Evolutionary conservation across 2,888 invertebrate genomes (phyloP).

Genomic region (Macrophya alboannulata): DNA sequence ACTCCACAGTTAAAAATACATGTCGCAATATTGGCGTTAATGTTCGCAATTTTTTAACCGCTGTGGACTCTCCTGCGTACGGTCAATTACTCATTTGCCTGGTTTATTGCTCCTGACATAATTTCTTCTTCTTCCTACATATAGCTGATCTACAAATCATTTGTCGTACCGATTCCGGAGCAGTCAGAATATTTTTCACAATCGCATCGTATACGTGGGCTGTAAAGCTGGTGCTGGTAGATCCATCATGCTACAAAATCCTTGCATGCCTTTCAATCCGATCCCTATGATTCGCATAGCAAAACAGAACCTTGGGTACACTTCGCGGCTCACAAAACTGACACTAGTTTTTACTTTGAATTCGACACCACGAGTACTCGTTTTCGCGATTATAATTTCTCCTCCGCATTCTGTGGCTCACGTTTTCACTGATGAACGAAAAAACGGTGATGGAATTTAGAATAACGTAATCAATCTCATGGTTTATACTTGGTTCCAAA

Average conservation of each 20-base stretch:
- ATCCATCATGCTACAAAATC: slow-evolving; percentile 15
- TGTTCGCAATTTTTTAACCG: too few relatives aligned
- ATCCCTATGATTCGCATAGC: slow-evolving; percentile 1
- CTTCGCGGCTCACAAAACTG: not conserved
- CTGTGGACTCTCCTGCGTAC: not conserved
- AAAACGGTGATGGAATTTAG: too few relatives aligned
- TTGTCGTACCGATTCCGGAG: not conserved
- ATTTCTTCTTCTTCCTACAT: slow-evolving; percentile 1
- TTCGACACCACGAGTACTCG: too few relatives aligned
- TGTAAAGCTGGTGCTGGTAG: not conserved
- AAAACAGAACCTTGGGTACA: not conserved
- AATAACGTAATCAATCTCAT: too few relatives aligned
- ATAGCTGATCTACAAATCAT: not conserved
- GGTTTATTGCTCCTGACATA: not conserved
- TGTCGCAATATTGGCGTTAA: too few relatives aligned
- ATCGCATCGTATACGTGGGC: not conserved
- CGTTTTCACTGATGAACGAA: too few relatives aligned
- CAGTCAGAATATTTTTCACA: slow-evolving; percentile 8
- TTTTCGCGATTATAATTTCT: too few relatives aligned
- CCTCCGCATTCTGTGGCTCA: too few relatives aligned
- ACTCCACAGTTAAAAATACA: too few relatives aligned
- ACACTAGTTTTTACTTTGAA: too few relatives aligned
- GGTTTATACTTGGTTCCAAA: too few relatives aligned
- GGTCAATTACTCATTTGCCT: not conserved
- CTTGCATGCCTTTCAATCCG: slow-evolving; percentile 5